phyloP scores from a whole-genome alignment of 2,113 vertebrate species.

The Mesitornis unicolor region DNA sequence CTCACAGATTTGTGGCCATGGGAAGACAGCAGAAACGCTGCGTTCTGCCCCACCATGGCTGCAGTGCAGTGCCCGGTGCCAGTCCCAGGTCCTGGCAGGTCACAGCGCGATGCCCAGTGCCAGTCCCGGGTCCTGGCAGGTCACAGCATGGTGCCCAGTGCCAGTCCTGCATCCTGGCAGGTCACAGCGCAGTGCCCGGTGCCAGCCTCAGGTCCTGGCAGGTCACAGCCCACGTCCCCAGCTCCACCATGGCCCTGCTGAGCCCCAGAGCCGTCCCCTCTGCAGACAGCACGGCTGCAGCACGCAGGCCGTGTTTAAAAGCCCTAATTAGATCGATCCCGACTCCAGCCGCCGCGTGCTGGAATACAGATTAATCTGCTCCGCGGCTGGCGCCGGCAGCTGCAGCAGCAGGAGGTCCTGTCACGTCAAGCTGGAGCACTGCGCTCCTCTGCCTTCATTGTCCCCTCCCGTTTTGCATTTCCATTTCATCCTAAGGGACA shows the following conservation, averaged over 20 bases:
- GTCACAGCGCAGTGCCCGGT: no score
- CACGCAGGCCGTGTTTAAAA: slow-evolving; percentile 68
- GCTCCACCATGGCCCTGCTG: no score
- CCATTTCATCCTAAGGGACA: slow-evolving; percentile 53
- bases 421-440: slow-evolving; percentile 58
- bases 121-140: no score
- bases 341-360: slow-evolving; percentile 34
- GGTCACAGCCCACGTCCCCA: no score
- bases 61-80: not conserved
- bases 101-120: no score
- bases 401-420: slow-evolving; percentile 69
- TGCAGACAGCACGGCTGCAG: no score
- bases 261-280: no score
- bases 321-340: slow-evolving; percentile 73
- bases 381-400: slow-evolving; percentile 53
- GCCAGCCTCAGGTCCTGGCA: no score
- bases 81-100: not conserved
- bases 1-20: not conserved
- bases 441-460: slow-evolving; percentile 60
- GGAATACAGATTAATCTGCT: slow-evolving; percentile 74
- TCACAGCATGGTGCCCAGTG: no score
- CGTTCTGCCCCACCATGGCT: not conserved
- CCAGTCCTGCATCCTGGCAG: no score
- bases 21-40: not conserved
- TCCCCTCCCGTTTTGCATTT: not conserved